phyloP scores from a whole-genome alignment of 2,113 vertebrate genomes.

The Donacobius atricapilla region DNA sequence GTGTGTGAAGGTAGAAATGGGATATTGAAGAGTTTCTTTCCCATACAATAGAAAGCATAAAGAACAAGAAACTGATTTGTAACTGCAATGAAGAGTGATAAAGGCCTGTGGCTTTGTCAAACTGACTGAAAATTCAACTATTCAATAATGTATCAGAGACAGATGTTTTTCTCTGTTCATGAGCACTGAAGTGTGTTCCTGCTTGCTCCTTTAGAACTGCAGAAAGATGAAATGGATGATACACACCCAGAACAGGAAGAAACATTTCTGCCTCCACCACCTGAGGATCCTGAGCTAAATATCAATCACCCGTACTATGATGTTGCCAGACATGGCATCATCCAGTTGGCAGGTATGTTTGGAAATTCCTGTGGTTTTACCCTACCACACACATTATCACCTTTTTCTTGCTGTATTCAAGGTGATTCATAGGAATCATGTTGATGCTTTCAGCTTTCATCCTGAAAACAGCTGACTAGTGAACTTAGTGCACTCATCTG shows the following conservation, averaged over 20 bases:
- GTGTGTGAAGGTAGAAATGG: neutral
- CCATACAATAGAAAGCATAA: neutral
- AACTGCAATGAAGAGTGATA: neutral
- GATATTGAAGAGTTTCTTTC: neutral
- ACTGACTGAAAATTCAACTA: neutral
- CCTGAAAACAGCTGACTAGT: neutral
- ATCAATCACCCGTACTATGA: slow-evolving; percentile 82
- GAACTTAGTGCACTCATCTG: neutral
- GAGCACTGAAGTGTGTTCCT: neutral
- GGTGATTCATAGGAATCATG: neutral
- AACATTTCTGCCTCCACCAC: neutral
- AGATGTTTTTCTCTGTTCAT: neutral
- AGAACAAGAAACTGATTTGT: neutral
- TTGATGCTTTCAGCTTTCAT: neutral
- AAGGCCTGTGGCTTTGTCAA: neutral
- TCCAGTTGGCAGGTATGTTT: slow-evolving; percentile 82
- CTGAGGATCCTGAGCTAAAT: slow-evolving; percentile 47
- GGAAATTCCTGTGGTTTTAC: neutral
- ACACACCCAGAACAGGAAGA: neutral
- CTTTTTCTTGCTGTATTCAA: neutral
- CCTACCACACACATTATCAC: neutral
- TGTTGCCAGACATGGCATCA: slow-evolving; percentile 84
- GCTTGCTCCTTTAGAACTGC: slow-evolving; percentile 65
- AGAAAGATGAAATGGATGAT: slow-evolving; percentile 69
- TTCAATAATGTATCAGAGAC: neutral